A percentile compares a stretch with the other conserved stretches of the same genome.
Conservation (phyloP, 2,797 vertebrate genomes). For the Setipinna tenuifilis region DNA sequence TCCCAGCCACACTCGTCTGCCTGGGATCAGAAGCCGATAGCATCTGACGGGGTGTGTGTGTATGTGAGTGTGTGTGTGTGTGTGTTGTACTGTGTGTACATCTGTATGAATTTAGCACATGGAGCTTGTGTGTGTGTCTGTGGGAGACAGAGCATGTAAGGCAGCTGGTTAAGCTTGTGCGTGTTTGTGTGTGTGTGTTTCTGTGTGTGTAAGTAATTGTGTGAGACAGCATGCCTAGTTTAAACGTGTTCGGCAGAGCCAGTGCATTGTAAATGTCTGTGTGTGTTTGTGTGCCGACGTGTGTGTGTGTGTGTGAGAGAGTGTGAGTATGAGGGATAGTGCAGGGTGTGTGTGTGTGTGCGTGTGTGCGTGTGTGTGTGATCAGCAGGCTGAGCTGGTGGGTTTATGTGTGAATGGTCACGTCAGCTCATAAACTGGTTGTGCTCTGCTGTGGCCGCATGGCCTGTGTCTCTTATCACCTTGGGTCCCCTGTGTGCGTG, state of each 20-base stretch:
- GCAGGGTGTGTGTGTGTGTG: neutral
- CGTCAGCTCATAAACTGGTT: conserved; percentile 65
- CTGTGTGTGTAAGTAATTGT: neutral
- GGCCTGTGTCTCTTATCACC: conserved; percentile 60
- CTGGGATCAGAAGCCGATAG: conserved; percentile 58
- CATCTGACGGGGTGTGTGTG: conserved; percentile 52
- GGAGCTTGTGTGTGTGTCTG: neutral
- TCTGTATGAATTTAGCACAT: conserved; percentile 7
- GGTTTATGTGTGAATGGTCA: conserved; percentile 66
- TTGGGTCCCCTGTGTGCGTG: neutral
- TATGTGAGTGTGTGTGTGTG: neutral
- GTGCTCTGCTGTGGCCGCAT: conserved; percentile 71
- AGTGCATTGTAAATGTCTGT: neutral
- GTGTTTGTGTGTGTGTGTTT: neutral
- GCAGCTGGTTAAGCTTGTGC: neutral
- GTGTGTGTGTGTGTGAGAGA: neutral
- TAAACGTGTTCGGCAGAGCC: neutral
- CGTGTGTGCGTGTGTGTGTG: conserved; percentile 37
- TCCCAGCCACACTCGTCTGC: conserved; percentile 53
- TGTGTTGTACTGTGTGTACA: neutral
- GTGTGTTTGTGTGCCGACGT: neutral
- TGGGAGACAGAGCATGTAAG: neutral
- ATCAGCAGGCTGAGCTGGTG: conserved; percentile 57
- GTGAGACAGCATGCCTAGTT: neutral
- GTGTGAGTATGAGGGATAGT: neutral